phyloP scores from a whole-genome alignment of 2,797 vertebrate species.

The Gobionotothen gibberifrons region DNA sequence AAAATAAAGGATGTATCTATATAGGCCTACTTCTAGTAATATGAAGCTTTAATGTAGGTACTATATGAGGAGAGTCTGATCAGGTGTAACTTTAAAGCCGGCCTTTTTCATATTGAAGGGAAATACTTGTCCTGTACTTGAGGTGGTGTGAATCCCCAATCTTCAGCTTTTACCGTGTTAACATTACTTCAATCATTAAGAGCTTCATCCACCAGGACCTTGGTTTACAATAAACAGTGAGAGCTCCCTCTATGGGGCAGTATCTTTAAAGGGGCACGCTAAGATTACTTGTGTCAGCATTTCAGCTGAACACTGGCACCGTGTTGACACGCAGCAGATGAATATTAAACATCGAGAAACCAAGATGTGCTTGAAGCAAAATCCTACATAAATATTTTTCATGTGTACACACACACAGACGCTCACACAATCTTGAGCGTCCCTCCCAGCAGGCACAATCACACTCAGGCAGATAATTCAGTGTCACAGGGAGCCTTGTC shows the following conservation, averaged over 20 bases:
- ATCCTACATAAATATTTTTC: conserved; percentile 71
- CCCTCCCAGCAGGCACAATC: conserved; percentile 81
- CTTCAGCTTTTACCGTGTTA: conserved; percentile 34
- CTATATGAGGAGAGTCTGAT: not conserved
- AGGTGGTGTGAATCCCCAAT: conserved; percentile 23
- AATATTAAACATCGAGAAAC: conserved; percentile 83
- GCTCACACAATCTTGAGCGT: conserved; percentile 71
- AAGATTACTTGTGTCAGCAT: conserved; percentile 78
- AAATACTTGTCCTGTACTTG: not conserved
- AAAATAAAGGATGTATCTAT: conserved; percentile 13
- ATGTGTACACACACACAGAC: conserved; percentile 57
- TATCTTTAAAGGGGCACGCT: conserved; percentile 53
- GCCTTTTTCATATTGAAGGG: not conserved
- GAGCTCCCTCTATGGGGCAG: conserved; percentile 71
- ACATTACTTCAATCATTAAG: conserved; percentile 26
- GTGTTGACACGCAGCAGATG: conserved; percentile 84
- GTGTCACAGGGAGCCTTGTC: conserved; percentile 82
- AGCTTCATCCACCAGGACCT: conserved; percentile 6
- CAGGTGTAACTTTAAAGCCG: not conserved
- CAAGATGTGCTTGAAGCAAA: conserved; percentile 80
- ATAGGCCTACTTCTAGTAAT: conserved; percentile 6
- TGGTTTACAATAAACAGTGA: conserved; percentile 45
- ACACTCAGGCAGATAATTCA: conserved; percentile 84
- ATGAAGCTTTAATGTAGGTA: not conserved
- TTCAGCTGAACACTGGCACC: conserved; percentile 73